These are phyloP conservation scores for Ips nitidus DNA, from an alignment of 1,140 invertebrate species.

Conservation along the genomic window DNA sequence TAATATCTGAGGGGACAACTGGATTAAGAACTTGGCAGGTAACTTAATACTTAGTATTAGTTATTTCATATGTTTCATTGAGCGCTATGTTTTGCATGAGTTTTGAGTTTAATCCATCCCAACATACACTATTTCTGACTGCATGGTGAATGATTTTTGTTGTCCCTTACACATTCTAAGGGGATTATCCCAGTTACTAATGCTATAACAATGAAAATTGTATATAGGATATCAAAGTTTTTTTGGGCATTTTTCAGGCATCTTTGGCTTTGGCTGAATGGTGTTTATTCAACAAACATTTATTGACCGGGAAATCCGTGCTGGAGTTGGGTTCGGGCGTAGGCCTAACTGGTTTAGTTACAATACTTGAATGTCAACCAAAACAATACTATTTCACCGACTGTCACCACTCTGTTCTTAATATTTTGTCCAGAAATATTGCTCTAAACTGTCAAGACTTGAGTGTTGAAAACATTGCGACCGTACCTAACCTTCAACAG, in stretches of 20 bases:
- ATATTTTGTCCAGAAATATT: slow-evolving; percentile 55
- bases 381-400: slow-evolving; percentile 58
- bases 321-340: slow-evolving; percentile 62
- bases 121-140: too few relatives aligned
- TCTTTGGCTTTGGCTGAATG: slow-evolving; percentile 57
- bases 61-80: too few relatives aligned
- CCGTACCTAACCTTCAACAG: not conserved
- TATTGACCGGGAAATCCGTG: slow-evolving; percentile 53
- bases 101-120: too few relatives aligned
- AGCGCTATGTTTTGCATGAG: too few relatives aligned
- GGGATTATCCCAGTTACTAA: not conserved
- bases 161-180: too few relatives aligned
- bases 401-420: slow-evolving; percentile 56
- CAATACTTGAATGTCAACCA: slow-evolving; percentile 54
- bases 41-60: slow-evolving; percentile 9
- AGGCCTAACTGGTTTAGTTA: slow-evolving; percentile 57
- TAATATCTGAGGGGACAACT: slow-evolving; percentile 61
- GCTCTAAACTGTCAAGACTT: slow-evolving; percentile 47
- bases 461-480: not conserved
- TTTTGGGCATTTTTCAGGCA: slow-evolving; percentile 46
- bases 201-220: too few relatives aligned
- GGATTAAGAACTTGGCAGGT: slow-evolving; percentile 60
- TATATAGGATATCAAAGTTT: slow-evolving; percentile 8
- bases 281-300: slow-evolving; percentile 53
- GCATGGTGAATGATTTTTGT: too few relatives aligned